These are phyloP conservation scores for Engraulis encrasicolus DNA, from an alignment of 2,113 vertebrate genomes.

Conservation along the genomic window DNA sequence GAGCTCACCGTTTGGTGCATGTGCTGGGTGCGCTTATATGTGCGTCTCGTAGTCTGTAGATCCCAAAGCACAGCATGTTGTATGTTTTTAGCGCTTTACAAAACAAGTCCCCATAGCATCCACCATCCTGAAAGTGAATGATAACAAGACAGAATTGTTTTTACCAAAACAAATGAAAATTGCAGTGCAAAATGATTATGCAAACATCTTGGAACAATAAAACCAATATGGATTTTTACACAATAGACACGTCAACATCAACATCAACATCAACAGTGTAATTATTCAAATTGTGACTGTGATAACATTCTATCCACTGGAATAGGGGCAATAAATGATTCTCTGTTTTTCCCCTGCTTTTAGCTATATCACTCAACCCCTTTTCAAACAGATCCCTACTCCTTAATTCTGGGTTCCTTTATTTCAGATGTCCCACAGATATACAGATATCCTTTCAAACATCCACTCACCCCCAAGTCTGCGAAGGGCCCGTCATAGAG, in stretches of 20 bases:
- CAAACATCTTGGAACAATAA: not conserved
- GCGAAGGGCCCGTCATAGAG: constrained; percentile 97
- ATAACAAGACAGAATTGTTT: constrained; percentile 27
- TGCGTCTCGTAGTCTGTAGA: constrained; percentile 97
- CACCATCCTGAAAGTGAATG: constrained; percentile 84
- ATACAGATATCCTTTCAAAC: constrained; percentile 65
- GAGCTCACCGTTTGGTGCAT: constrained; percentile 92
- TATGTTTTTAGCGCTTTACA: constrained; percentile 99
- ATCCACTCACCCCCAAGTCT: constrained; percentile 92
- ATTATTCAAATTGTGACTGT: too few species aligned
- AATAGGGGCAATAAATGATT: not conserved
- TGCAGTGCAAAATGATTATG: not conserved
- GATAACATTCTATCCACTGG: not conserved
- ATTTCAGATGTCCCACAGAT: too few species aligned
- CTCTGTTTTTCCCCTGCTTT: too few species aligned
- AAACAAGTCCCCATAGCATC: constrained; percentile 98
- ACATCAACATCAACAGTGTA: too few species aligned
- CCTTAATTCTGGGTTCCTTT: too few species aligned
- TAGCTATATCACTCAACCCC: too few species aligned
- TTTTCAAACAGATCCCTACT: too few species aligned
- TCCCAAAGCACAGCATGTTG: constrained; percentile 99
- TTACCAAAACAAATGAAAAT: not conserved
- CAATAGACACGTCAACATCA: too few species aligned
- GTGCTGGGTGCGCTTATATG: constrained; percentile 85
- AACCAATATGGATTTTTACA: too few species aligned